phyloP scores from a whole-genome alignment of 2,113 vertebrate genomes.

The Thymallus thymallus region DNA sequence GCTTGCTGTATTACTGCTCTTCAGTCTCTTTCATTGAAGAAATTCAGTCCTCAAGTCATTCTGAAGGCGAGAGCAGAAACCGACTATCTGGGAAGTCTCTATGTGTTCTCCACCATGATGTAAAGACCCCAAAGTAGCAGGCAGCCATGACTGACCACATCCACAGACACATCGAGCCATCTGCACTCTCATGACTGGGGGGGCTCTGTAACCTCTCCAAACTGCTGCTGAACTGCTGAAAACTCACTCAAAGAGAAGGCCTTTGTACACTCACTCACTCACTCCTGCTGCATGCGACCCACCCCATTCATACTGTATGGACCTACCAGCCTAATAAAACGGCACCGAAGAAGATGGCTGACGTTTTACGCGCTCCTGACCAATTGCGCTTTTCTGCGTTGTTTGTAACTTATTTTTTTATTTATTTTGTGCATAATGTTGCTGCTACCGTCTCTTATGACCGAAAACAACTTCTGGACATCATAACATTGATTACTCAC shows the following conservation, averaged over 20 bases:
- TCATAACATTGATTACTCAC: no score
- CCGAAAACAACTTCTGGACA: no score
- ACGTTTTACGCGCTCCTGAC: no score
- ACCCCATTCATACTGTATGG: neutral
- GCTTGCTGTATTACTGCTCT: no score
- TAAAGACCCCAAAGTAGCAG: neutral
- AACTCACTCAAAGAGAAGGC: constrained; percentile 8
- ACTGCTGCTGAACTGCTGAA: neutral
- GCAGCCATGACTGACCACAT: neutral
- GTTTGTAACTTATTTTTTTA: no score
- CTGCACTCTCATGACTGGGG: neutral
- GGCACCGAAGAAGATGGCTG: no score
- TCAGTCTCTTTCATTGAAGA: no score
- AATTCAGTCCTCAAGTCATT: no score
- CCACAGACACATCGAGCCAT: neutral
- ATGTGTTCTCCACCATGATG: neutral
- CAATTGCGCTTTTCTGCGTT: no score
- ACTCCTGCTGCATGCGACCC: neutral
- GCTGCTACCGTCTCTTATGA: no score
- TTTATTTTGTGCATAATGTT: no score
- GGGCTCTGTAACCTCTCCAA: neutral
- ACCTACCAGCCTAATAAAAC: neutral
- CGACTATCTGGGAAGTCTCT: neutral
- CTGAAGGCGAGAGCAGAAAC: neutral
- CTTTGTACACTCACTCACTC: neutral